phyloP scores from a whole-genome alignment of 2,797 vertebrate genomes.

The Tadarida brasiliensis region DNA sequence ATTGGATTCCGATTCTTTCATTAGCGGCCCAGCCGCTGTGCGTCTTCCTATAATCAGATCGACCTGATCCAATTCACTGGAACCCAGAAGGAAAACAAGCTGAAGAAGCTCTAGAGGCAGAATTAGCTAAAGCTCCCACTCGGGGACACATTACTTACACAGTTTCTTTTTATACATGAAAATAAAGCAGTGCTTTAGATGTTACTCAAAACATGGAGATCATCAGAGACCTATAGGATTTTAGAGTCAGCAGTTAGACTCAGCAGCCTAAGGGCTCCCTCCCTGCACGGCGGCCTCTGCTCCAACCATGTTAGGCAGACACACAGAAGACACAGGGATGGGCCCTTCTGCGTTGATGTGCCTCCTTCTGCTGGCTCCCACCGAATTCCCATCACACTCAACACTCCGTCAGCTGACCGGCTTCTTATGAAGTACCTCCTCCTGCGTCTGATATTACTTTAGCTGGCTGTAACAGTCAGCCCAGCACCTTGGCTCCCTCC shows the following conservation, averaged over 20 bases:
- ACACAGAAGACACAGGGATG: not conserved
- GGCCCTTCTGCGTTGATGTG: not conserved
- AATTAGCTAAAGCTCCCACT: too few relatives aligned
- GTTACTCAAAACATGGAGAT: not conserved
- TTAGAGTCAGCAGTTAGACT: not conserved
- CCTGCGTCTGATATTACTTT: not conserved
- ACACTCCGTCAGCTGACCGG: too few relatives aligned
- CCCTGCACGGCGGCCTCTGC: too few relatives aligned
- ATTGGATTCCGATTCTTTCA: too few relatives aligned
- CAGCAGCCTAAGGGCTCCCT: not conserved
- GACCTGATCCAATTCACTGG: not conserved
- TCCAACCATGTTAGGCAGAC: accelerated
- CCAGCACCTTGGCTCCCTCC: not conserved
- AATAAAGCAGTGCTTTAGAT: not conserved
- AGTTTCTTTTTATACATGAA: not conserved
- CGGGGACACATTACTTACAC: too few relatives aligned
- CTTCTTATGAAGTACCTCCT: not conserved
- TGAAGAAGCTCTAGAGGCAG: not conserved
- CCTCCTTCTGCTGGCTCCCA: not conserved
- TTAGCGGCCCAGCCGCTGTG: not conserved
- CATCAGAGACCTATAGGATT: too few relatives aligned
- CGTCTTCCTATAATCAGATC: not conserved
- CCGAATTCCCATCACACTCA: not conserved
- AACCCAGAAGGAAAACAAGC: too few relatives aligned
- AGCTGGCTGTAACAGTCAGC: too few relatives aligned